These are phyloP conservation scores for Lasioglossum villosulum DNA, from an alignment of 2,888 invertebrate species.

Conservation along the genomic window DNA sequence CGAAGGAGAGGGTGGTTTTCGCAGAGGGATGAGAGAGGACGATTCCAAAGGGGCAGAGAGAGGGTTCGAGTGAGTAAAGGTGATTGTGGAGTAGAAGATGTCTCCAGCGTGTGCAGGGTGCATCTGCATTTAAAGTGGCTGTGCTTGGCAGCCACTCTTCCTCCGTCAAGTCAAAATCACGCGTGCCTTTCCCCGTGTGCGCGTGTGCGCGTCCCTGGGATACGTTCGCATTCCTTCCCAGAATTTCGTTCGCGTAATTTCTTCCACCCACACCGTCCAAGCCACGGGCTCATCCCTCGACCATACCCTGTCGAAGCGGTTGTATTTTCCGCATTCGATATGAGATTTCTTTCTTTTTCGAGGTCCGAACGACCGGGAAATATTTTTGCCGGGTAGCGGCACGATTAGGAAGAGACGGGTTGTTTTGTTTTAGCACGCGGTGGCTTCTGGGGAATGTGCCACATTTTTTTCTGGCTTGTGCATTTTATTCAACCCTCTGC, in stretches of 20 bases:
- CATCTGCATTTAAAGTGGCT: conserved; percentile 75
- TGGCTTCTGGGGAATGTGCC: not conserved
- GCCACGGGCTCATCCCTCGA: not conserved
- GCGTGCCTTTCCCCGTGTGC: conserved; percentile 50
- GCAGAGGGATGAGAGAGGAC: conserved; percentile 12
- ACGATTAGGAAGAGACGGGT: conserved; percentile 25
- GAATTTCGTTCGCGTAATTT: conserved; percentile 58
- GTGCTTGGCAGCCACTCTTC: conserved; percentile 70
- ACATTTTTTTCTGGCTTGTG: not conserved
- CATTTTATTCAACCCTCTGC: not conserved
- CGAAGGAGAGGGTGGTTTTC: not conserved
- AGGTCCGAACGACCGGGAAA: conserved; percentile 12
- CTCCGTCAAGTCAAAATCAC: conserved; percentile 65
- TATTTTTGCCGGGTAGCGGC: conserved; percentile 26
- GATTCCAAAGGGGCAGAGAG: not conserved
- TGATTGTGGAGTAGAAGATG: conserved; percentile 59
- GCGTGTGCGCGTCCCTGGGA: not conserved
- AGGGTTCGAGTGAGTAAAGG: conserved; percentile 51
- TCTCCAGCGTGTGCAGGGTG: conserved; percentile 62
- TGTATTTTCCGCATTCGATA: conserved; percentile 51
- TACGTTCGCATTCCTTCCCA: conserved; percentile 46
- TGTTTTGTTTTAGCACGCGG: not conserved
- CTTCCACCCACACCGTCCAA: conserved; percentile 21
- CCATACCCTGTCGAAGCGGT: conserved; percentile 8
- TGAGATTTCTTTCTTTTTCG: conserved; percentile 40